Base-by-base conservation (phyloP, 2,888 invertebrate species). In the Andrena dorsata region DNA sequence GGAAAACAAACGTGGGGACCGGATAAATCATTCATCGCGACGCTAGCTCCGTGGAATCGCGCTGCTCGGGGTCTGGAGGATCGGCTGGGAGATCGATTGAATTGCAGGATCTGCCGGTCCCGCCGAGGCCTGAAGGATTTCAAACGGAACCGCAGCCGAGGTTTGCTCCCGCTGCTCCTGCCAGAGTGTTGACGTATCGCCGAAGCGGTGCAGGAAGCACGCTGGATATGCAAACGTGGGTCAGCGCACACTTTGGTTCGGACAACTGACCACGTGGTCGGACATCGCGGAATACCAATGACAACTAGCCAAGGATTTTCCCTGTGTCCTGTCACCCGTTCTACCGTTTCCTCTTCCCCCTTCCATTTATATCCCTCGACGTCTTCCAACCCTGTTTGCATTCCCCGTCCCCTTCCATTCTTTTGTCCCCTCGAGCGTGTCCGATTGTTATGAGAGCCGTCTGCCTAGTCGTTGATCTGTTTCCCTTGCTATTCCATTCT, bases 151-250 rank as follows among this genome's bases (percentile, higher is more conserved):
- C 84, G 53, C 84, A 72, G 75, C 51, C 28, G 69, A 73, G 84
- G 72, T 81, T 85, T 72, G 56, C 70, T 28, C 56, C n/a, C 30
- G 56, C 64, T 51, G 69, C 53, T 75, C 65, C 69, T 68, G 74
- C 68, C 80, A 76, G 82, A 70, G 83, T 82, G 88, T 86, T 84
- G 89, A 88, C 88, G 85, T 75, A 86, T 83, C 82, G 81, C 56
- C 70, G 68, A 16, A 16, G 13, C 49, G 80, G 80, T 65, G 61
- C 61, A 51, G 73, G 78, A 73, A 35, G 82, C 78, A 86, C 60
- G 81, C 83, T 72, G 75, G 51, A 68, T 84, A 89, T 85, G 85
- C 88, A 86, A 90, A 89, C 84, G 56, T 16, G 70, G 76, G 84
- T 78, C 82, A 28, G 63, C 49, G 63, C 72, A 69, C 75, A 80